Evolutionary conservation across 1,140 invertebrate genomes (phyloP), one percentile per base, ranked within the genome.

Genomic region (Brachystomella parvula): DNA sequence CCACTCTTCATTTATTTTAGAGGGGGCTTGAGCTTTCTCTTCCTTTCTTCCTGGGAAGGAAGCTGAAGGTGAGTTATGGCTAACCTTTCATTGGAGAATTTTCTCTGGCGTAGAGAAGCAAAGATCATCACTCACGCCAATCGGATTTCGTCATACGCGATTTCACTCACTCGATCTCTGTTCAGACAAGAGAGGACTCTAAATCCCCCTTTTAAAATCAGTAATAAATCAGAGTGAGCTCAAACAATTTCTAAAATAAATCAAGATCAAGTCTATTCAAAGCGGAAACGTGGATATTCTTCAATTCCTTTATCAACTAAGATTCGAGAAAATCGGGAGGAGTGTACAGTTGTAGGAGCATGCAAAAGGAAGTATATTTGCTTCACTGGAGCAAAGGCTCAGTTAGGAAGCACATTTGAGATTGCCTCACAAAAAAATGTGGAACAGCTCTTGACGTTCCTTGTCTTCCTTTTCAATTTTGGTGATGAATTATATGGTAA

Each of bases 1-100:
- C 35, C 35, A 9, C 35, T 39, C 35, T 9, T 6, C 19, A 39
- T 39, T 19, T 9, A 39, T 9, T 9, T 39, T 19, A 6, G 35
- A 39, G 19, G n/a, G n/a, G 35, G 6, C 35, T 39, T 39, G 19
- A 39, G 35, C 35, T 39, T n/a, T 19, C 35, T 39, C 35, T 39
- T 19, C 35, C 35, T 6, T 39, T n/a, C n/a, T n/a, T n/a, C n/a
- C n/a, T n/a, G n/a, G n/a, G n/a, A n/a, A n/a, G n/a, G n/a, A n/a
- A n/a, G n/a, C 35, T 39, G 35, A 53, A 53, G 49, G 49, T 53
- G 49, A 53, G 49, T 53, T 53, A 53, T 53, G 49, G 24, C 49
- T 24, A 12, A 53, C 49, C 49, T 53, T 24, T 24, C 24, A n/a
- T n/a, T n/a, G n/a, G n/a, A n/a, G n/a, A 24, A 53, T 24, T 53